Base-by-base conservation (phyloP, 2,888 invertebrate genomes). In the Drosophila differens region DNA sequence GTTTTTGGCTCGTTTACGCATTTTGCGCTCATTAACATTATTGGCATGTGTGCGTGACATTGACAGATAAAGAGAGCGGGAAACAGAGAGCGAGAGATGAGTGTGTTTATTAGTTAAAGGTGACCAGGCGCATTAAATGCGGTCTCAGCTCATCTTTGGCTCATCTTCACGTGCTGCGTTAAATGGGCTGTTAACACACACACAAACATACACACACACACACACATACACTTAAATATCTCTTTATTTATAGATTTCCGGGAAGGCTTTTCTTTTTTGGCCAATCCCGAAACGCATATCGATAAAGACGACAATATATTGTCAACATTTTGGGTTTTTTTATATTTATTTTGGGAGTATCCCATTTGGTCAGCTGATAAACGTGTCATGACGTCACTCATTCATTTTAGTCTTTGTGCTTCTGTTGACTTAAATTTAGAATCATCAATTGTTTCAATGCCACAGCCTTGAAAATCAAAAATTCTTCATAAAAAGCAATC, bases 21-120 rank as follows among this genome's bases (percentile, higher is more conserved):
- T 88, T 47, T 82, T 71, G 66, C 62, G 74, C 79, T 85, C 85
- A 85, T 87, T 85, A 82, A 80, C 85, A 87, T 85, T 85, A 87
- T 79, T 81, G 77, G 76, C 83, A 80, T 79, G 74, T 85, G 67
- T 67, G 76, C 71, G 74, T 77, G 82, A 77, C 77, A 72, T 73
- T 72, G 70, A 64, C 37, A 32, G 55, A 55, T 61, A 14, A 22
- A 35, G 25, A n/a, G 39, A 16, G 19, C 14, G 44, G 14, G 47
- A 32, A 35, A 16, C 10, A n/a, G 49, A 30, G 51, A 49, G 61
- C 35, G 54, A 22, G 70, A 57, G 55, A 5, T 63, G 22, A 41
- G 67, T 51, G 65, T 55, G 59, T 37, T 66, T 44, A 44, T 44
- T 44, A 44, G 22, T 44, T 60, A 57, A 71, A 79, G 79, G 79